Conservation (phyloP, 2,797 vertebrate genomes). For the Macroramphosus scolopax region DNA sequence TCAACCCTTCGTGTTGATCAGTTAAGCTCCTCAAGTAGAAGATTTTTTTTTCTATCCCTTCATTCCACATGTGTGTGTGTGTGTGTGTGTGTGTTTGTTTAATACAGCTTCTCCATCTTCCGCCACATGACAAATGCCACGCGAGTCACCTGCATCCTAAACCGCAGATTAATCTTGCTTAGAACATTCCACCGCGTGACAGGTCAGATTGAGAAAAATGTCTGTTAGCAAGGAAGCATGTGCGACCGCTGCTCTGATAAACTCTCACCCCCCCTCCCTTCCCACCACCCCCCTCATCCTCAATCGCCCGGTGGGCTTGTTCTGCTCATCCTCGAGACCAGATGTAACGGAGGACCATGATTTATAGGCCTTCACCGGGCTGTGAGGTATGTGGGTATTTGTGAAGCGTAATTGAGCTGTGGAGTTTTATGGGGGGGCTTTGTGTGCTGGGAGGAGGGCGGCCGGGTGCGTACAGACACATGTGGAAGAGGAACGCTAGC, state of each 20-base stretch:
- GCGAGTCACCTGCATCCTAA: slow-evolving; percentile 63
- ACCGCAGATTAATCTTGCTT: slow-evolving; percentile 75
- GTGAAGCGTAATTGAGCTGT: slow-evolving; percentile 65
- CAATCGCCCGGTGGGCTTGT: slow-evolving; percentile 51
- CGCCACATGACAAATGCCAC: slow-evolving; percentile 66
- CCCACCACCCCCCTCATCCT: slow-evolving; percentile 14
- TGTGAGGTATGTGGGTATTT: slow-evolving; percentile 68
- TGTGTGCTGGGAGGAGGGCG: slow-evolving; percentile 18
- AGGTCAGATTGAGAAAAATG: slow-evolving; percentile 79
- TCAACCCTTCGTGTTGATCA: slow-evolving; percentile 42
- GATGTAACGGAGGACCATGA: slow-evolving; percentile 62
- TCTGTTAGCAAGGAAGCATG: slow-evolving; percentile 53
- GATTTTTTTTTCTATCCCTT: slow-evolving; percentile 6
- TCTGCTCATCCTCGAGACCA: slow-evolving; percentile 51
- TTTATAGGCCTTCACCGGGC: slow-evolving; percentile 60
- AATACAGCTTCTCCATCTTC: slow-evolving; percentile 34
- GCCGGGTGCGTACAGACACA: slow-evolving; percentile 7
- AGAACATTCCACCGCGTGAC: slow-evolving; percentile 61
- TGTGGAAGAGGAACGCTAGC: slow-evolving; percentile 9
- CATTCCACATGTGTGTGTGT: slow-evolving; percentile 5
- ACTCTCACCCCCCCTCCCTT: slow-evolving; percentile 10
- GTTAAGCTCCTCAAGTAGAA: slow-evolving; percentile 23
- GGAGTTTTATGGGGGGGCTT: slow-evolving; percentile 49
- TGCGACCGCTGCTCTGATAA: slow-evolving; percentile 23
- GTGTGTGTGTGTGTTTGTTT: slow-evolving; percentile 22